Percentiles rank a stretch among this genome's conserved stretches.
These are phyloP conservation scores for Rhimphoctona megacephalus DNA, from an alignment of 2,888 invertebrate genomes.

Conservation along the genomic window DNA sequence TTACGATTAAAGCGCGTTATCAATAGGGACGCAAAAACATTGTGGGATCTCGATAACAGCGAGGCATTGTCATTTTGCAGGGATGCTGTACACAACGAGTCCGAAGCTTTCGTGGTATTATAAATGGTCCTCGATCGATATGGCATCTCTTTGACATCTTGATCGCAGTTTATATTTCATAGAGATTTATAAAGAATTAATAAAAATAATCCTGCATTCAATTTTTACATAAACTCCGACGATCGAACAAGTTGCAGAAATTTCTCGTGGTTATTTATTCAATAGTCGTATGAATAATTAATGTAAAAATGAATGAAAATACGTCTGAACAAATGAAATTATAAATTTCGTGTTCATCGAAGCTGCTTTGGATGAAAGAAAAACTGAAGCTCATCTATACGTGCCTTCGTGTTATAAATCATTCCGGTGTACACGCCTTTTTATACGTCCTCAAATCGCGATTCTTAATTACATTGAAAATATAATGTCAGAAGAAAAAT, in stretches of 20 bases:
- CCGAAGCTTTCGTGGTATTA: conserved; percentile 25
- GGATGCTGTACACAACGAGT: conserved; percentile 3
- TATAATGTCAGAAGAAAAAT: conserved; percentile 9
- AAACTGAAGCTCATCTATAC: not conserved
- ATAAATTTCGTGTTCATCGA: not conserved
- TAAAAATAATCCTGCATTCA: too few relatives aligned
- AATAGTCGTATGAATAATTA: too few relatives aligned
- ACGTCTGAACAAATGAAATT: not conserved
- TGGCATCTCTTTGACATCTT: not conserved
- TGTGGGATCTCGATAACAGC: conserved; percentile 9
- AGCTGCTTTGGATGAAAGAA: not conserved
- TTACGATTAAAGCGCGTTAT: conserved; percentile 49
- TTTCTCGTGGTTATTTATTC: too few relatives aligned
- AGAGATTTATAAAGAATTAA: not conserved
- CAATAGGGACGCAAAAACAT: conserved; percentile 16
- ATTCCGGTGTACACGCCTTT: conserved; percentile 1
- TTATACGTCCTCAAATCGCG: conserved; percentile 24
- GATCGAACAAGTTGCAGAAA: not conserved
- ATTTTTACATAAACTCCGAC: not conserved
- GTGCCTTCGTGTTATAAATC: conserved; percentile 16
- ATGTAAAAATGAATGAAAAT: not conserved
- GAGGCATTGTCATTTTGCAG: not conserved
- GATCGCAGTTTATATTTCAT: not conserved
- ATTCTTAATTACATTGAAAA: conserved; percentile 45
- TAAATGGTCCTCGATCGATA: conserved; percentile 20